A percentile compares a stretch with the other conserved stretches of the same genome.
Evolutionary conservation across 23 tunicate species (phyloP).

Genomic region (Clavelina lepadiformis): DNA sequence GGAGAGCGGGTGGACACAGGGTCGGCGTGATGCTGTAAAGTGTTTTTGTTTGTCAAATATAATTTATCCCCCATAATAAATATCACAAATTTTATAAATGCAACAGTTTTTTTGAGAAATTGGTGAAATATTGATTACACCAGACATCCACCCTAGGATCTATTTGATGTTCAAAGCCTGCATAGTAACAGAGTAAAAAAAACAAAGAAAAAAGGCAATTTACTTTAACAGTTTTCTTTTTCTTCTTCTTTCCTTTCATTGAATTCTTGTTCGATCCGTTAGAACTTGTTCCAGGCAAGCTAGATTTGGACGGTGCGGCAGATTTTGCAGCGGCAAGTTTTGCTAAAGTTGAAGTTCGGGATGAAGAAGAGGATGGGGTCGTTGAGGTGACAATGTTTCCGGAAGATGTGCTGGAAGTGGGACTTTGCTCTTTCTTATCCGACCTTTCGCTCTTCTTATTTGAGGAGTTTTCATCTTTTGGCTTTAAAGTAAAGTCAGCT

Average conservation of each 20-base stretch:
- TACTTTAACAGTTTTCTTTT: slow-evolving; percentile 31
- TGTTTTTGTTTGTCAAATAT: not conserved
- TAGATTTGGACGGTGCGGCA: not conserved
- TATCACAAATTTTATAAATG: too few relatives aligned
- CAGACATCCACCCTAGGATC: too few relatives aligned
- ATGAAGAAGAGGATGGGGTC: slow-evolving; percentile 10
- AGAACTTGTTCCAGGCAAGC: not conserved
- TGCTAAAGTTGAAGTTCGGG: not conserved
- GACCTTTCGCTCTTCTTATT: slow-evolving; percentile 4
- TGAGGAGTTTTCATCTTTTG: not conserved
- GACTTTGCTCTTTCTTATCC: slow-evolving; percentile 16
- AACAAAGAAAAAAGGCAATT: too few relatives aligned
- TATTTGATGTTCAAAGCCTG: too few relatives aligned
- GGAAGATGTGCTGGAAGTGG: slow-evolving; percentile 28
- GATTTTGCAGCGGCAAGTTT: slow-evolving; percentile 5
- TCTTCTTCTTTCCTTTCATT: slow-evolving; percentile 29
- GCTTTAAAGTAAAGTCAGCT: not conserved
- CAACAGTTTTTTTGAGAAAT: too few relatives aligned
- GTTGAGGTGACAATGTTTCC: slow-evolving; percentile 1
- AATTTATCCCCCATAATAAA: too few relatives aligned
- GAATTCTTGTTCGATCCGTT: slow-evolving; percentile 8
- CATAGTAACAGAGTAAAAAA: too few relatives aligned
- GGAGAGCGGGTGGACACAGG: slow-evolving; percentile 40
- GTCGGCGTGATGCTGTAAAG: slow-evolving; percentile 17
- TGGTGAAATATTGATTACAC: too few relatives aligned